phyloP scores from a whole-genome alignment of 2,113 vertebrate genomes.

The Ciconia boyciana region DNA sequence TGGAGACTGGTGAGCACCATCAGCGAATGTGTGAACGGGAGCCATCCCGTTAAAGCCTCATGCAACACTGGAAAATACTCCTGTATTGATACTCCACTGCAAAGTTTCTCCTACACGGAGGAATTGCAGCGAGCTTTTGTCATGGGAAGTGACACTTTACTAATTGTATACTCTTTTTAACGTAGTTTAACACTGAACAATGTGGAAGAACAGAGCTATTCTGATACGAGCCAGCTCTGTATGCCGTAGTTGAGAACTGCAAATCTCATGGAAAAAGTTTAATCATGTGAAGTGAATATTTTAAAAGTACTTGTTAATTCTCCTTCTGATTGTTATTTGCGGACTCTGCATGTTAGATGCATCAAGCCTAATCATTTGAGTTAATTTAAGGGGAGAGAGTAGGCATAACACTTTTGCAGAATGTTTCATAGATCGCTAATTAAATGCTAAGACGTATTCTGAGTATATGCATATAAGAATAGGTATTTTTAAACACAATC shows the following conservation, averaged over 20 bases:
- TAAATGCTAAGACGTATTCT: background rate
- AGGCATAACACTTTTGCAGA: background rate
- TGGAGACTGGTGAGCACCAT: background rate
- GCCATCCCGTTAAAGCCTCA: background rate
- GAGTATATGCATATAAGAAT: background rate
- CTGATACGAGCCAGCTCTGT: background rate
- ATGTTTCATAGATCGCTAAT: background rate
- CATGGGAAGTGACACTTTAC: background rate
- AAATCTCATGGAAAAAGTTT: background rate
- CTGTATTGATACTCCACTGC: background rate
- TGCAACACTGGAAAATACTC: background rate
- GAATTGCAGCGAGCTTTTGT: background rate
- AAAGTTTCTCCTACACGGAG: fast-evolving
- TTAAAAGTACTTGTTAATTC: background rate
- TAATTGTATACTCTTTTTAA: background rate
- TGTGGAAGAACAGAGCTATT: background rate
- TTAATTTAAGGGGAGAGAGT: background rate
- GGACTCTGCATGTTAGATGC: background rate
- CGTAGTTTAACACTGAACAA: background rate
- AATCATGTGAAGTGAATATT: background rate
- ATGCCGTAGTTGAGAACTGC: background rate
- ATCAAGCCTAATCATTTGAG: background rate
- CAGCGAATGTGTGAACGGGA: background rate
- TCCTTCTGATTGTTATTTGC: background rate
- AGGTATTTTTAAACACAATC: background rate